Conservation (phyloP, 2,888 invertebrate genomes). For the Cheilosia soror region DNA sequence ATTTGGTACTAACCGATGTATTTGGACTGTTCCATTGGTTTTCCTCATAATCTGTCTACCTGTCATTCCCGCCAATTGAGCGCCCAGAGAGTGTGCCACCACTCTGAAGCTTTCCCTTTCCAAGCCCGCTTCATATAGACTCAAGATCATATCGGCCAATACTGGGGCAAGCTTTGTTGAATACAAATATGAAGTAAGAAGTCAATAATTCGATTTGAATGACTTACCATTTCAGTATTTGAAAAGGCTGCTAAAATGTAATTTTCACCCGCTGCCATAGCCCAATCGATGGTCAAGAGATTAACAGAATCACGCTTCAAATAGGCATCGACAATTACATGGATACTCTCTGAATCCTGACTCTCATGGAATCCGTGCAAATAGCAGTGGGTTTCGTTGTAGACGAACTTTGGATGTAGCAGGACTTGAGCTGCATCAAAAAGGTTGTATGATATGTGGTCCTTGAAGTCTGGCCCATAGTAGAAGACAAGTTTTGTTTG, state of each 20-base stretch:
- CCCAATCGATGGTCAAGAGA: constrained; percentile 76
- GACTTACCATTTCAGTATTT: constrained; percentile 39
- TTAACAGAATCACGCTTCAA: constrained; percentile 71
- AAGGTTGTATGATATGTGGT: constrained; percentile 33
- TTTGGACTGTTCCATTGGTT: constrained; percentile 22
- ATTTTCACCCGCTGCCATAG: constrained; percentile 48
- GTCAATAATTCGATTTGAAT: not conserved
- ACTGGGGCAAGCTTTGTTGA: constrained; percentile 29
- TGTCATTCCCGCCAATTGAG: constrained; percentile 54
- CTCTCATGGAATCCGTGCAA: constrained; percentile 85
- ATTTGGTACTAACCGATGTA: constrained; percentile 28
- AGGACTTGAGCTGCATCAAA: constrained; percentile 45
- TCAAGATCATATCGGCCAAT: constrained; percentile 24
- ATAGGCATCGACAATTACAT: constrained; percentile 78
- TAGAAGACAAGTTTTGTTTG: constrained; percentile 51
- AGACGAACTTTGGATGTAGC: constrained; percentile 32
- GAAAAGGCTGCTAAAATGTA: constrained; percentile 40
- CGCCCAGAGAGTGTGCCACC: constrained; percentile 61
- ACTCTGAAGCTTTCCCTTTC: constrained; percentile 31
- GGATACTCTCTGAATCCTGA: constrained; percentile 84
- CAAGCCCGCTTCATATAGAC: constrained; percentile 36
- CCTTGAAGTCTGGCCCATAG: constrained; percentile 41
- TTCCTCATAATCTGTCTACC: constrained; percentile 41
- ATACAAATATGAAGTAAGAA: not conserved
- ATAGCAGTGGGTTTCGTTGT: constrained; percentile 84